Base-by-base conservation (phyloP, 2,113 vertebrate species). In the Strigops habroptila region DNA sequence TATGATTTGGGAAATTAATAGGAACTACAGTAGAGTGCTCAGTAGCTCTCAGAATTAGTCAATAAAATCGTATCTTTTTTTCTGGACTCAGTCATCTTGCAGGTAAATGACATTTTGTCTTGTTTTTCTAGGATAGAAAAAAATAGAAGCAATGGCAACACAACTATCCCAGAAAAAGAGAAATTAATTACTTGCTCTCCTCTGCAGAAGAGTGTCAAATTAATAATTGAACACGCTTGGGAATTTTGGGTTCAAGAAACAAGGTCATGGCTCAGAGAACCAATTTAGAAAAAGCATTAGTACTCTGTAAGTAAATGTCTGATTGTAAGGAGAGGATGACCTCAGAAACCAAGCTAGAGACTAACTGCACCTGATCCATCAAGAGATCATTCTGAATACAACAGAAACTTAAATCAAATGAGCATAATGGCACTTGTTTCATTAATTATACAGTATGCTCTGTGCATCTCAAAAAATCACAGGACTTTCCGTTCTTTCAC, bases 281-380 rank as follows among this genome's bases (percentile, higher is more conserved):
- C 62, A 64, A 71, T 87, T 68, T 86, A 59, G 35, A 82, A 82
- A 90, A 88, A 33, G 28, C 86, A 73, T 92, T 92, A 93, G 63
- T 63, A 68, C 28, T 44, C 33, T 84, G 3, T 84, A 78, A 83
- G 80, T 52, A 68, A 84, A 51, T 21, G 28, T 46, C 57, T 77
- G 55, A 70, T 44, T 39, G 27, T 76, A 71, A 75, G 59, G 49
- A 53, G 63, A 52, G 35, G 39, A 91, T 59, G 69, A 91, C 79
- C 51, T 96, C 74, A 89, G 70, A 82, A 92, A 89, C 30, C 73
- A 90, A 52, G 55, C 84, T 74, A 60, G 51, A 92, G 76, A 78
- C 3, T 46, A 19, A 35, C 43, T 65, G 67, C 33, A 93, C 71
- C 77, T 73, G 73, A 87, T 70, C 23, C 41, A 95, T 55, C 73